These are phyloP conservation scores for Alloscopus bannaensis DNA, from an alignment of 2,888 invertebrate species.

Conservation along the genomic window DNA sequence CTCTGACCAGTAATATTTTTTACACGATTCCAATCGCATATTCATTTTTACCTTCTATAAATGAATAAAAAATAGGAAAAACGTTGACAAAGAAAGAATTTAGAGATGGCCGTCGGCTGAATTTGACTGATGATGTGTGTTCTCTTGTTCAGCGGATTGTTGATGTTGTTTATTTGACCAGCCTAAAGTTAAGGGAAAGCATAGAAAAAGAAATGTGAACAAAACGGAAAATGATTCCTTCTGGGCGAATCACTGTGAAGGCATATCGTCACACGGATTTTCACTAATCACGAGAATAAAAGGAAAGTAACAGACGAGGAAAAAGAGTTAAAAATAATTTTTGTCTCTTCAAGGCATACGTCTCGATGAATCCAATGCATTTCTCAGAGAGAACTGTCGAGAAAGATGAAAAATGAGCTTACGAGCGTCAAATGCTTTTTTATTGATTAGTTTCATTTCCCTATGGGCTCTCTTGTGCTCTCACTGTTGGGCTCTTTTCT, in stretches of 20 bases:
- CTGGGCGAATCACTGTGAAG: constrained; percentile 60
- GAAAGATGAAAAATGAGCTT: constrained; percentile 73
- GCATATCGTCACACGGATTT: constrained; percentile 58
- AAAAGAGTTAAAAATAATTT: constrained; percentile 65
- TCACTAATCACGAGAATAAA: constrained; percentile 54
- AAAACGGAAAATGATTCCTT: constrained; percentile 30
- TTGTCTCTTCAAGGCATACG: constrained; percentile 61
- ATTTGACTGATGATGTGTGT: constrained; percentile 69
- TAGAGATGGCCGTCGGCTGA: constrained; percentile 66
- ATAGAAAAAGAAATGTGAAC: constrained; percentile 25
- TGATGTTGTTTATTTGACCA: constrained; percentile 56
- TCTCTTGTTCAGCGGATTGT: constrained; percentile 49
- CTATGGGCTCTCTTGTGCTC: constrained; percentile 56
- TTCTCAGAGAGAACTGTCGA: constrained; percentile 69
- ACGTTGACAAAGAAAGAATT: constrained; percentile 62
- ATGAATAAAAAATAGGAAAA: constrained; percentile 22
- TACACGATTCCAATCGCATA: neutral
- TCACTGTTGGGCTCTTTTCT: constrained; percentile 53
- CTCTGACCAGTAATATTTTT: constrained; percentile 39
- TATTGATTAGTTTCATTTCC: constrained; percentile 73
- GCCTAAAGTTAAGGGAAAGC: constrained; percentile 22
- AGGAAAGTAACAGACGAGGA: constrained; percentile 2
- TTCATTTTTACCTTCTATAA: constrained; percentile 22
- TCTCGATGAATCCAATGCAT: constrained; percentile 21
- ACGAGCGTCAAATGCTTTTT: constrained; percentile 68